These are phyloP conservation scores for Chaenogobius annularis DNA, from an alignment of 2,113 vertebrate species.

Conservation along the genomic window DNA sequence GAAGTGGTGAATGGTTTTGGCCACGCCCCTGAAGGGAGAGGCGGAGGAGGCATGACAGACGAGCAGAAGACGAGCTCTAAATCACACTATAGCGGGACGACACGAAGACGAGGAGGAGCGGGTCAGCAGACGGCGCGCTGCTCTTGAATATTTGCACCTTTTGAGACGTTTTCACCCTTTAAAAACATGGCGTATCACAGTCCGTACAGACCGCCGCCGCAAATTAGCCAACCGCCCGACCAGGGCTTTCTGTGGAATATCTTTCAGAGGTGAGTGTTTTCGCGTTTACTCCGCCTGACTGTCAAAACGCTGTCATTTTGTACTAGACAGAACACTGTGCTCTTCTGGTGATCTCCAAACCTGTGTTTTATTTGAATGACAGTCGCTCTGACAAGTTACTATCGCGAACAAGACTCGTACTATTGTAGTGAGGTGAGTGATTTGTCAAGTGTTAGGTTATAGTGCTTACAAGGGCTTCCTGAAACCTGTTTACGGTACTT, in stretches of 20 bases:
- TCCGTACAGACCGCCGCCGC: slow-evolving; percentile 73
- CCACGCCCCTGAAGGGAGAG: slow-evolving; percentile 58
- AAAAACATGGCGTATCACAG: slow-evolving; percentile 79
- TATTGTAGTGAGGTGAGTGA: slow-evolving; percentile 7
- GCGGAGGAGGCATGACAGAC: slow-evolving; percentile 17
- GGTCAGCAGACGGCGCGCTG: background rate
- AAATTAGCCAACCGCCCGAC: slow-evolving; percentile 69
- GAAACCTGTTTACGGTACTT: background rate
- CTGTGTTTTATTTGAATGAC: background rate
- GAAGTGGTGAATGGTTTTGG: slow-evolving; percentile 53
- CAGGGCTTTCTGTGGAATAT: slow-evolving; percentile 82
- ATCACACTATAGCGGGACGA: slow-evolving; percentile 30
- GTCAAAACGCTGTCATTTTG: slow-evolving; percentile 31
- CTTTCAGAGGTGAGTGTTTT: slow-evolving; percentile 78
- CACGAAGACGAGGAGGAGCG: background rate
- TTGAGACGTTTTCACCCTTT: slow-evolving; percentile 19
- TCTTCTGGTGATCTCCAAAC: slow-evolving; percentile 14
- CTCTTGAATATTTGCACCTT: slow-evolving; percentile 7
- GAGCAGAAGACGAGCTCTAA: slow-evolving; percentile 3
- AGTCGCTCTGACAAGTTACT: background rate
- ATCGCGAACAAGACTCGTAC: background rate
- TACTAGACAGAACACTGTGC: background rate
- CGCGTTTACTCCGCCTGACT: slow-evolving; percentile 16
- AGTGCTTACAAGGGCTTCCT: slow-evolving; percentile 24
- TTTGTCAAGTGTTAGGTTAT: slow-evolving; percentile 5